Conservation (phyloP, 2,888 invertebrate genomes). For the Deilephila elpenor region DNA sequence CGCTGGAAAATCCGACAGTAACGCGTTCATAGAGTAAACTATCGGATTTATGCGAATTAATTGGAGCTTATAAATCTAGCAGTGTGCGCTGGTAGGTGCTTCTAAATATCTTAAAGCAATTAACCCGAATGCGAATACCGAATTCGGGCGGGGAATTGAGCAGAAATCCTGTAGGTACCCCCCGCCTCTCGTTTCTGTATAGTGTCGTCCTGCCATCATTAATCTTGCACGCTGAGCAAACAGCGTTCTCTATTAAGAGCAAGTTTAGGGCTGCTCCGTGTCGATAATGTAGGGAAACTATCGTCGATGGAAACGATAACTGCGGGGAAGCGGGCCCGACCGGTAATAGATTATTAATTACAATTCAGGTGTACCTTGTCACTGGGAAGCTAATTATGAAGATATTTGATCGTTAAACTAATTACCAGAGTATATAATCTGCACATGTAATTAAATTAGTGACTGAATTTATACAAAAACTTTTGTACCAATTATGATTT, state of each 20-base stretch:
- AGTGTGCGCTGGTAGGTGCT: constrained; percentile 51
- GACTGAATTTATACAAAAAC: not conserved
- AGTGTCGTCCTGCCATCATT: constrained; percentile 73
- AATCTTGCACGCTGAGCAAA: constrained; percentile 78
- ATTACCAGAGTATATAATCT: not conserved
- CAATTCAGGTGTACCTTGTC: constrained; percentile 42
- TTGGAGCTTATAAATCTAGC: constrained; percentile 64
- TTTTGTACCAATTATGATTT: no score
- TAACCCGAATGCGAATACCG: constrained; percentile 59
- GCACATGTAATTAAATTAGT: not conserved
- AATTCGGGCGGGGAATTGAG: constrained; percentile 51
- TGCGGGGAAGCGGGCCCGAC: constrained; percentile 39
- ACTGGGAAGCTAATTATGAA: not conserved
- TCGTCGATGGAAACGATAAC: constrained; percentile 58
- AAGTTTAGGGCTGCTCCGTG: constrained; percentile 66
- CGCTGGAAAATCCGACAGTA: not conserved
- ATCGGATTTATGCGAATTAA: constrained; percentile 47
- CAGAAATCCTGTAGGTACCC: constrained; percentile 49
- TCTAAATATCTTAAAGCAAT: constrained; percentile 67
- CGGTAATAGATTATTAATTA: constrained; percentile 53
- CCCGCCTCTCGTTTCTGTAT: constrained; percentile 52
- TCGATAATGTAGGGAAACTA: constrained; percentile 67
- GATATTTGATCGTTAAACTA: not conserved
- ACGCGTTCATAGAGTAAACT: constrained; percentile 10
- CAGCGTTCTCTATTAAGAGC: constrained; percentile 58